A percentile compares a stretch with the other conserved stretches of the same genome.
Conservation (phyloP, 2,888 invertebrate genomes). For the Lithophane semibrunnea region DNA sequence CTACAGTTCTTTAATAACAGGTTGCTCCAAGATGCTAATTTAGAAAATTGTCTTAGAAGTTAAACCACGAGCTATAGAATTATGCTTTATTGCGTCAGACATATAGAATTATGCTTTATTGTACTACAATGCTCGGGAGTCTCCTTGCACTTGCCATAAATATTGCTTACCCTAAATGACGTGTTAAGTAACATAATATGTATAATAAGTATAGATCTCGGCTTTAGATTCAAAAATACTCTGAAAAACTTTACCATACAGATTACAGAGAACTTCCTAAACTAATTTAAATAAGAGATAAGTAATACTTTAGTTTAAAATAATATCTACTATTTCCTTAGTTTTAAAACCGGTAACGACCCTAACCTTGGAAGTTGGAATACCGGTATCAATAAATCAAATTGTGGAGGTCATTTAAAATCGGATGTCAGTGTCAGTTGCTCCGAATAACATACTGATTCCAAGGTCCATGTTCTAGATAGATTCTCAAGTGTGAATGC, state of each 20-base stretch:
- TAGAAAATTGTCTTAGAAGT: too few species aligned
- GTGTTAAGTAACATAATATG: too few species aligned
- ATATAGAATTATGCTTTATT: neutral
- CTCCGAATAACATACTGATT: neutral
- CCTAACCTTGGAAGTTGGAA: slow-evolving; percentile 28
- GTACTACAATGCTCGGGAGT: too few species aligned
- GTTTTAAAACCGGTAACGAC: slow-evolving; percentile 2
- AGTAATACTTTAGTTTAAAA: slow-evolving; percentile 17
- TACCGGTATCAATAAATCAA: slow-evolving; percentile 31
- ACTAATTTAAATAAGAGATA: neutral
- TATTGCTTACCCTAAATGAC: too few species aligned
- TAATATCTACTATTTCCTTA: slow-evolving; percentile 12
- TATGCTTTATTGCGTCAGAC: too few species aligned
- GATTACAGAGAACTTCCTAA: neutral
- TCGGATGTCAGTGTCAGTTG: neutral
- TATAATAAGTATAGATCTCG: neutral
- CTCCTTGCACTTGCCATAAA: too few species aligned
- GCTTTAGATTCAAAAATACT: too few species aligned
- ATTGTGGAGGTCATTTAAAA: slow-evolving; percentile 21
- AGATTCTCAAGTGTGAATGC: neutral
- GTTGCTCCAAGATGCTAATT: too few species aligned
- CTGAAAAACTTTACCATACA: neutral
- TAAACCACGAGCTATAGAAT: too few species aligned
- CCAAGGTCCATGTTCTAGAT: slow-evolving; percentile 3
- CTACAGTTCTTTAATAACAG: too few species aligned